phyloP scores from a whole-genome alignment of 2,113 vertebrate species.

The Hydropotes inermis region DNA sequence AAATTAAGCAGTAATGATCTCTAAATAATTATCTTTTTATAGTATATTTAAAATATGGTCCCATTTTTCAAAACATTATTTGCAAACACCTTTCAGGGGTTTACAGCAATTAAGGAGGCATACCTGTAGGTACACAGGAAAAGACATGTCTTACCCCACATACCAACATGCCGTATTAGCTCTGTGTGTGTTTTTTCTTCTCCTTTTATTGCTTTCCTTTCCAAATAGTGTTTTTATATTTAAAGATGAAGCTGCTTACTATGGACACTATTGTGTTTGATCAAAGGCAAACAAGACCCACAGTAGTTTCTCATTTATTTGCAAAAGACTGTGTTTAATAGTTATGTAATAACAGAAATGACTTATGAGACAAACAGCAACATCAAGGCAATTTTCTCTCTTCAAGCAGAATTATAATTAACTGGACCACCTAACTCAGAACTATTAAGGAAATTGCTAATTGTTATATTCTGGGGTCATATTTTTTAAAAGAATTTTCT shows the following conservation, averaged over 20 bases:
- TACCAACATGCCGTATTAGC: neutral
- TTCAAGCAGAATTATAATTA: neutral
- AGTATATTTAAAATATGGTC: conserved; percentile 2
- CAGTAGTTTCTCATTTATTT: neutral
- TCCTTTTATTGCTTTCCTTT: neutral
- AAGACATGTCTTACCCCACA: neutral
- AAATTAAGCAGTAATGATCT: neutral
- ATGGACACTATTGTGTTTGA: neutral
- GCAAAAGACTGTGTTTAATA: neutral
- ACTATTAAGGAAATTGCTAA: neutral
- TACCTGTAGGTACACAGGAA: neutral
- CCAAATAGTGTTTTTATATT: neutral
- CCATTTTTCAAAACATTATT: conserved; percentile 21
- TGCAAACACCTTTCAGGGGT: neutral
- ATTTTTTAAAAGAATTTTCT: neutral
- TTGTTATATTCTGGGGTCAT: neutral
- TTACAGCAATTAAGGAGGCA: neutral
- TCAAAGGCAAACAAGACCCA: neutral
- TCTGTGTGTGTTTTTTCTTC: neutral
- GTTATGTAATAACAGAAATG: neutral
- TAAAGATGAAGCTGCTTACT: neutral
- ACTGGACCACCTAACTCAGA: neutral
- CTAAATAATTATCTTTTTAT: neutral
- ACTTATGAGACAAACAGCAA: neutral
- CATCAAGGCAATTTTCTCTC: neutral